phyloP scores from a whole-genome alignment of 2,113 vertebrate species.

The Aspiorhynchus laticeps region DNA sequence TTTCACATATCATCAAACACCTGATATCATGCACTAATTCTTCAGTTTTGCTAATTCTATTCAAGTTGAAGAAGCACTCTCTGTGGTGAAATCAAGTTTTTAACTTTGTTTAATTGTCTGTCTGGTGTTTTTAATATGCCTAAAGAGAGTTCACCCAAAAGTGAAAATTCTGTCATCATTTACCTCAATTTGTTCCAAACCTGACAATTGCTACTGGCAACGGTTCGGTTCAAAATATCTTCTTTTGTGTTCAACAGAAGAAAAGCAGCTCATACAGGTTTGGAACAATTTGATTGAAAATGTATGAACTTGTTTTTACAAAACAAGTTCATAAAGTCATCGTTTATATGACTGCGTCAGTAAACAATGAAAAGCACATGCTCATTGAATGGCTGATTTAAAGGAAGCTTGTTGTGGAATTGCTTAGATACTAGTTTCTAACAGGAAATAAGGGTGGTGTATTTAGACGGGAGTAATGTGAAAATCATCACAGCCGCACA shows the following conservation, averaged over 20 bases:
- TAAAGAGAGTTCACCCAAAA: not conserved
- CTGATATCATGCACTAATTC: not conserved
- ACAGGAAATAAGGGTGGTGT: conserved; percentile 18
- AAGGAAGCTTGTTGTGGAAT: conserved; percentile 37
- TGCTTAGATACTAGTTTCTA: conserved; percentile 16
- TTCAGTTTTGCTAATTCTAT: not conserved
- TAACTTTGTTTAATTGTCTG: conserved; percentile 49
- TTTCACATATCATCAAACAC: not conserved
- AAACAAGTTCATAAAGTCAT: not conserved
- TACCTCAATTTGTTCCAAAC: not conserved
- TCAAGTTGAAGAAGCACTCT: not conserved
- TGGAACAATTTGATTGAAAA: not conserved
- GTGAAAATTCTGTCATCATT: not conserved
- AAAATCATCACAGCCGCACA: not conserved
- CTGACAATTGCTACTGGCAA: not conserved
- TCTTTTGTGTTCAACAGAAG: conserved; percentile 56
- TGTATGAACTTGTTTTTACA: not conserved
- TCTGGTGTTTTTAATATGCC: not conserved
- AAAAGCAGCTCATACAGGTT: not conserved
- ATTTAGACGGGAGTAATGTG: not conserved
- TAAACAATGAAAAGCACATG: conserved; percentile 9
- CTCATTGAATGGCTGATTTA: not conserved
- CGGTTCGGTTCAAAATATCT: not conserved
- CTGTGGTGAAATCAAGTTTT: no score
- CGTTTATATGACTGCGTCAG: not conserved